These are phyloP conservation scores for Diceros bicornis DNA, from an alignment of 2,797 vertebrate genomes.

Conservation along the genomic window DNA sequence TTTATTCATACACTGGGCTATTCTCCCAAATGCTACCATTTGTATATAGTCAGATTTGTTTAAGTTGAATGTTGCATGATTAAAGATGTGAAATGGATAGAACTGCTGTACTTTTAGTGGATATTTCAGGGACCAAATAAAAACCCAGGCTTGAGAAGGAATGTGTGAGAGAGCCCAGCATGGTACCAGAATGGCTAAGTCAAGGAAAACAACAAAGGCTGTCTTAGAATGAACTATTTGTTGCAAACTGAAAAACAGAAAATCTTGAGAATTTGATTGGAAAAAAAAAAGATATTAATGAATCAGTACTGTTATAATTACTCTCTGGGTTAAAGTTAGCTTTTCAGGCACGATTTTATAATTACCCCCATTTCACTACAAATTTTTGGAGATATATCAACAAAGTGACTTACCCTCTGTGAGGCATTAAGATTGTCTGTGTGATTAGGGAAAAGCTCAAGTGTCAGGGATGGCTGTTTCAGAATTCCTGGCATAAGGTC, in stretches of 20 bases:
- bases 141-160: slow-evolving; percentile 43
- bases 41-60: not conserved
- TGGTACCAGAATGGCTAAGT: not conserved
- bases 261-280: slow-evolving; percentile 1
- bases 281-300: slow-evolving; percentile 46
- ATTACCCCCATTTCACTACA: not conserved
- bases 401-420: slow-evolving; percentile 89
- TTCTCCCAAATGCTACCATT: not conserved
- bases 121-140: slow-evolving; percentile 3
- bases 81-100: not conserved
- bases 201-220: slow-evolving; percentile 19
- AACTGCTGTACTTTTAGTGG: not conserved
- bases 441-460: slow-evolving; percentile 97
- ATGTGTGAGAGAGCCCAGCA: not conserved
- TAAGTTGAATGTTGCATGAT: not conserved
- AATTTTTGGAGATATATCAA: slow-evolving; percentile 3
- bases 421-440: slow-evolving; percentile 95
- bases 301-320: slow-evolving; percentile 47
- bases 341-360: slow-evolving; percentile 60
- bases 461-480: slow-evolving; percentile 95
- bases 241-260: slow-evolving; percentile 55
- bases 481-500: slow-evolving; percentile 93
- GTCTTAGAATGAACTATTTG: slow-evolving; percentile 44
- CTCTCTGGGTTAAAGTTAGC: not conserved
- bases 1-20: not conserved